phyloP scores from a whole-genome alignment of 2,113 vertebrate genomes.

The Lasiurus cinereus region DNA sequence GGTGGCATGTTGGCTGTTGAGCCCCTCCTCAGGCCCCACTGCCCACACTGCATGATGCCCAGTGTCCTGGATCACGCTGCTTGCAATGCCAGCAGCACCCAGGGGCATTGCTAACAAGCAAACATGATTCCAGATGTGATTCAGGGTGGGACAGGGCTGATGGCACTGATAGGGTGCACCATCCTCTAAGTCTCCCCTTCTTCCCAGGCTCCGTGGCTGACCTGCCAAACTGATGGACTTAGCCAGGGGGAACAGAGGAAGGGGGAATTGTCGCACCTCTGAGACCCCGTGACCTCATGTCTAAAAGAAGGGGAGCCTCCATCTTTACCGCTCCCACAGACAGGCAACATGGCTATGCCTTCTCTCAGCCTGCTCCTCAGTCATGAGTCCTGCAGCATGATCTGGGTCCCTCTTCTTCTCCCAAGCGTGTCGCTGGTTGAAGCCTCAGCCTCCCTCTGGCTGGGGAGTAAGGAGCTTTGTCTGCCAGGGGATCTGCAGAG shows the following conservation, averaged over 20 bases:
- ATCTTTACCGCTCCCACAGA: background rate
- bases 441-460: conserved; percentile 28
- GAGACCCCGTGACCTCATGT: background rate
- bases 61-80: background rate
- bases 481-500: background rate
- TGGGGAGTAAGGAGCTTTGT: conserved; percentile 30
- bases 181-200: background rate
- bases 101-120: background rate
- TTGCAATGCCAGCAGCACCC: background rate
- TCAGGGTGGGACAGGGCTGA: background rate
- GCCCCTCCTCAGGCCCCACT: background rate
- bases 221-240: background rate
- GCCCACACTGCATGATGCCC: background rate
- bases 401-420: conserved; percentile 24
- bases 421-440: conserved; percentile 27
- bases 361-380: background rate
- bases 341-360: background rate
- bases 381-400: background rate
- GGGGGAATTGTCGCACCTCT: background rate
- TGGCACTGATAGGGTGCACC: too few species aligned
- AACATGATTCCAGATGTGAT: background rate
- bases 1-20: background rate
- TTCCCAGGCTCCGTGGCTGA: background rate
- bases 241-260: too few species aligned
- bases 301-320: background rate